Conservation (phyloP, 2,797 vertebrate genomes). For the Syngnathus rostellatus region DNA sequence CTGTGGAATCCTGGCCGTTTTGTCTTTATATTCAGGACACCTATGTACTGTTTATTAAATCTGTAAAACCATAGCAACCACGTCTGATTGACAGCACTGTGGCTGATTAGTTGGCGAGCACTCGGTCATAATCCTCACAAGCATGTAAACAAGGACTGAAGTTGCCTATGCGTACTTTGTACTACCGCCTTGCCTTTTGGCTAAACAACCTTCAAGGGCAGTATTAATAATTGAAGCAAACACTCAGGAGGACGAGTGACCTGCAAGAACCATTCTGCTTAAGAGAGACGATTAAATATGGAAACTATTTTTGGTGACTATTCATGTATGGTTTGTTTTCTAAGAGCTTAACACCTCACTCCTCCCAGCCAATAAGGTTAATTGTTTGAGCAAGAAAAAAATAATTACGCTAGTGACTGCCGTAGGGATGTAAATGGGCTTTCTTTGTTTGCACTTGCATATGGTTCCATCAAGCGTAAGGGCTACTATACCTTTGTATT, state of each 20-base stretch:
- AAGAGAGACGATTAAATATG: slow-evolving; percentile 63
- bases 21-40: slow-evolving; percentile 21
- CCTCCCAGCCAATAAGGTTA: slow-evolving; percentile 15
- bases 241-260: slow-evolving; percentile 49
- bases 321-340: slow-evolving; percentile 41
- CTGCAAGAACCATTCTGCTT: slow-evolving; percentile 43
- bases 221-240: slow-evolving; percentile 66
- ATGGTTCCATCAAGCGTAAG: neutral
- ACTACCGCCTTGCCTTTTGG: slow-evolving; percentile 26
- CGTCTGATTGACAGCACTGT: slow-evolving; percentile 33
- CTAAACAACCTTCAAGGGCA: slow-evolving; percentile 46
- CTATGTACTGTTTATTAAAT: slow-evolving; percentile 29
- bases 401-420: slow-evolving; percentile 6
- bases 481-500: neutral
- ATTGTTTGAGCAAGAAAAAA: slow-evolving; percentile 30
- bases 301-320: slow-evolving; percentile 59
- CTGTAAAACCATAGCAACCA: slow-evolving; percentile 29
- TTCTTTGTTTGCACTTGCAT: slow-evolving; percentile 9
- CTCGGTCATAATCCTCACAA: slow-evolving; percentile 51
- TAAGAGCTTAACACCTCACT: slow-evolving; percentile 29
- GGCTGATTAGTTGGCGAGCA: slow-evolving; percentile 35
- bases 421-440: slow-evolving; percentile 17
- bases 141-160: slow-evolving; percentile 55
- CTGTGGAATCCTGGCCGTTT: slow-evolving; percentile 15
- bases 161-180: slow-evolving; percentile 26